These are phyloP conservation scores for Antechinus stuartii DNA, from an alignment of 2,113 vertebrate genomes.

Conservation along the genomic window DNA sequence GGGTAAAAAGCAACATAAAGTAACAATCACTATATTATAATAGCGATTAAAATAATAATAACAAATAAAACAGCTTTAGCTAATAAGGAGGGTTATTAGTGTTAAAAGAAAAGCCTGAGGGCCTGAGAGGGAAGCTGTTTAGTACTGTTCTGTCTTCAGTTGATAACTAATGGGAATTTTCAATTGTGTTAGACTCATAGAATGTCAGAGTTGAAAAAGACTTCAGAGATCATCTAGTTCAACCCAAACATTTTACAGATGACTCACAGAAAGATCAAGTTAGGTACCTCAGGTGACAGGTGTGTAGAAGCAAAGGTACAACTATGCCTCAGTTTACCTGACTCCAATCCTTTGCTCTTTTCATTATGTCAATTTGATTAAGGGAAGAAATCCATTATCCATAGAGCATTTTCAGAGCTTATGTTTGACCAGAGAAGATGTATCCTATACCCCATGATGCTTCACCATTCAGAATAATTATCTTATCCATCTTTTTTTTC, in stretches of 20 bases:
- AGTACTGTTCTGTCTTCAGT: not conserved
- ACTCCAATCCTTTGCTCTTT: not conserved
- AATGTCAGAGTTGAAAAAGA: slow-evolving; percentile 8
- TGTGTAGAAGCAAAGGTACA: not conserved
- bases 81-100: slow-evolving; percentile 16
- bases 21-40: slow-evolving; percentile 29
- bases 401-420: not conserved
- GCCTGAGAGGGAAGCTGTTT: not conserved
- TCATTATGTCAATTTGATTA: not conserved
- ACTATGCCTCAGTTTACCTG: not conserved
- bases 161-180: not conserved
- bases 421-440: not conserved
- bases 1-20: slow-evolving; percentile 30
- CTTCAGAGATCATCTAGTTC: not conserved
- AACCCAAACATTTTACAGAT: not conserved
- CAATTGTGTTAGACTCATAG: not conserved
- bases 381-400: not conserved
- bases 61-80: slow-evolving; percentile 51
- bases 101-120: slow-evolving; percentile 10
- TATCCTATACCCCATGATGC: not conserved
- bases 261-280: slow-evolving; percentile 28
- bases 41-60: slow-evolving; percentile 45
- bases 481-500: not conserved
- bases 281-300: slow-evolving; percentile 28
- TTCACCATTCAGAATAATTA: not conserved